Evolutionary conservation across 2,888 invertebrate species (phyloP), one percentile per base, ranked within the genome.

Genomic region (Malacosoma neustria): DNA sequence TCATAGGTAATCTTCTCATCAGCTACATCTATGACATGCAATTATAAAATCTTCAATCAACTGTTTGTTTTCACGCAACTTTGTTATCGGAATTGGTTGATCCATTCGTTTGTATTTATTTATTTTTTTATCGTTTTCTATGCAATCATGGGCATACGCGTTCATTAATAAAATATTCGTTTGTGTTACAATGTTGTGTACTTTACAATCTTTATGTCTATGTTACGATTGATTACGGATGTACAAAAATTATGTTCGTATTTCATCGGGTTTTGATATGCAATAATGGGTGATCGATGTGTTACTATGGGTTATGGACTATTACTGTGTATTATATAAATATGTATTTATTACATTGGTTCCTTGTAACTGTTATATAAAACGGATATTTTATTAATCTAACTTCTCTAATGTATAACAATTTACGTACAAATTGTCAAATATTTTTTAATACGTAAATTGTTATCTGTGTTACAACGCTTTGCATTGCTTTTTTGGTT

Each of bases 101-200:
- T 56, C 66, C 51, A 41, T 45, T 74, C 80, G 82, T 84, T 77
- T 70, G 77, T 80, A 79, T 51, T 71, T 2, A 9, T 22, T 22
- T 6, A 22, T 22, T 22, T 22, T 22, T 22, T 22, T n/a, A n/a
- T 22, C 22, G 9, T 22, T 22, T 7, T 22, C 5, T 22, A 22
- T 22, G 5, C 22, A 22, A 22, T 22, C 22, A 22, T 22, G 5
- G 22, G 3, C 22, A 7, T 9, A 6, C 22, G 22, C 6, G 22
- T 22, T 4, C 2, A 22, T 22, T 4, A 9, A 9, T 22, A 9
- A 9, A 22, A 22, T 22, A 22, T 22, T 22, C 22, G 22, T 22
- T 22, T 22, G 9, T 22, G 2, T 22, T 22, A 9, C 9, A 22
- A 22, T 22, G 9, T 22, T 22, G 9, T 22, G 22, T 9, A 2